These are phyloP conservation scores for Netelia melanura DNA, from an alignment of 2,888 invertebrate species.

Conservation along the genomic window DNA sequence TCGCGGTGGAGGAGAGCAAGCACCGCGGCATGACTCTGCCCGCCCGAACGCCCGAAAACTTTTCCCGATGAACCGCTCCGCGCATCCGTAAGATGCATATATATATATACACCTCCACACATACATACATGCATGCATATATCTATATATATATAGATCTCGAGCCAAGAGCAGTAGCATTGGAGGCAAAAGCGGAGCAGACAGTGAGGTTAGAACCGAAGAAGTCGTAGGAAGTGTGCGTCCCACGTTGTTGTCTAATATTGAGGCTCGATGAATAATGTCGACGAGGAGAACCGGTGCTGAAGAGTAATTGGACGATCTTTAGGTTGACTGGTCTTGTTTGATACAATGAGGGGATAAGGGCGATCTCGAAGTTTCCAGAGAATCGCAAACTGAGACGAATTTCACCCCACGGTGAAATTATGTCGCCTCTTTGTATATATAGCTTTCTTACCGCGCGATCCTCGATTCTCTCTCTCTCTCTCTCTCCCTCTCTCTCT, in stretches of 20 bases:
- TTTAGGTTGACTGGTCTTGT: constrained; percentile 61
- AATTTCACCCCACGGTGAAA: background rate
- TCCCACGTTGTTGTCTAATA: constrained; percentile 16
- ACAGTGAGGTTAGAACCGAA: background rate
- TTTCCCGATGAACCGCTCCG: constrained; percentile 71
- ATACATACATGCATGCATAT: background rate
- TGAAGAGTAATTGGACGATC: constrained; percentile 64
- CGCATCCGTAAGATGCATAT: constrained; percentile 40
- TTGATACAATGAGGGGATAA: constrained; percentile 49
- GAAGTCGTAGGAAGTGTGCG: background rate
- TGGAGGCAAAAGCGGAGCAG: background rate
- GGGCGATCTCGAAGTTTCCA: constrained; percentile 37
- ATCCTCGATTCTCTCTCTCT: background rate
- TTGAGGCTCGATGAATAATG: constrained; percentile 46
- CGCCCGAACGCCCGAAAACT: constrained; percentile 63
- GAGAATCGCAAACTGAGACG: background rate
- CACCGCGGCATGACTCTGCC: constrained; percentile 33
- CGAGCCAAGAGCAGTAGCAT: background rate
- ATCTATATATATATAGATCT: background rate
- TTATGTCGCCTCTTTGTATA: background rate
- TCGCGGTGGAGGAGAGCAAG: constrained; percentile 44
- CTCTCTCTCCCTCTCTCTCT: background rate
- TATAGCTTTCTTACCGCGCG: background rate
- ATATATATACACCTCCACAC: too few species aligned
- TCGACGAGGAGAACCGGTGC: constrained; percentile 47